Evolutionary conservation across 2,797 vertebrate species (phyloP).

Genomic region (Trichosurus vulpecula): DNA sequence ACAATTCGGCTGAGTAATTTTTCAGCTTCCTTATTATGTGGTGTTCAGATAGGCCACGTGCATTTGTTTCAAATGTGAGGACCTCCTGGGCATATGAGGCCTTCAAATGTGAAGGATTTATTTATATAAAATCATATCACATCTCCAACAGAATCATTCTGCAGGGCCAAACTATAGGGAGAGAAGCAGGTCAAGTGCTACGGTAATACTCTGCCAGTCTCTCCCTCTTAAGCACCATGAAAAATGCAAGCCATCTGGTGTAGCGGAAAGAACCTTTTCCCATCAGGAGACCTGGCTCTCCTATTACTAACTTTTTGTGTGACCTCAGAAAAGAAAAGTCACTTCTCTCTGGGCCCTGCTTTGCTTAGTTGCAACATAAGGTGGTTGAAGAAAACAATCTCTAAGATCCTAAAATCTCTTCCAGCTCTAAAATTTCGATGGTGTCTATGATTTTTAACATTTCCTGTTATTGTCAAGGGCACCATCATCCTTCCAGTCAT

Average conservation of each 20-base stretch:
- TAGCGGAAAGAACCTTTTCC: neutral
- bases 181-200: neutral
- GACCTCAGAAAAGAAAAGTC: neutral
- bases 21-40: neutral
- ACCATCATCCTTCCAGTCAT: neutral
- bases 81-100: neutral
- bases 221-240: neutral
- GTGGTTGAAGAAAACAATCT: neutral
- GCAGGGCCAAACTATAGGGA: neutral
- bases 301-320: neutral
- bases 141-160: neutral
- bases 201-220: neutral
- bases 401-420: neutral
- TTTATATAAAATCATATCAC: neutral
- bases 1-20: slow-evolving; percentile 47
- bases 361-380: neutral
- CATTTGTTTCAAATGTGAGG: neutral
- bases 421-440: neutral
- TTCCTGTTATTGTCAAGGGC: neutral
- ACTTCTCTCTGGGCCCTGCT: neutral
- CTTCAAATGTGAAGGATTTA: neutral
- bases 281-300: neutral
- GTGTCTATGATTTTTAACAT: neutral
- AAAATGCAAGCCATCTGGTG: neutral
- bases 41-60: slow-evolving; percentile 31